Base-by-base conservation (phyloP, 2,888 invertebrate genomes). In the Neoascia interrupta region DNA sequence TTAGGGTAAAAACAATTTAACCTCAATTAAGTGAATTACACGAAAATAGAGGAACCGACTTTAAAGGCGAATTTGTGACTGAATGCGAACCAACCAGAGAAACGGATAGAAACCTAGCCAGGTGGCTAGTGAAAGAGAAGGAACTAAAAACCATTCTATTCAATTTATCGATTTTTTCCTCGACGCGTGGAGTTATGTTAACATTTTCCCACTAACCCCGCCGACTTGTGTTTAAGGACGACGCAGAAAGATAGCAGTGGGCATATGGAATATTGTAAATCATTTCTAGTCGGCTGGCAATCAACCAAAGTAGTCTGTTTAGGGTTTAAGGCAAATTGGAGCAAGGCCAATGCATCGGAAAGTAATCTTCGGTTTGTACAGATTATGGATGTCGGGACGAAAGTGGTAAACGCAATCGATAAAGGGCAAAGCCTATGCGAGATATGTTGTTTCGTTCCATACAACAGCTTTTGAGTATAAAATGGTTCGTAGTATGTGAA, bases 1-100 rank as follows among this genome's bases (percentile, higher is more conserved):
- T 76, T 76, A 54, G 76, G 76, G 76, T 64, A 70, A 34, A 76
- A 76, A 66, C 66, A 76, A 76, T 76, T n/a, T 72, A 76, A 72
- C 70, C 64, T 76, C 64, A 76, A 76, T 76, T 76, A 76, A 70
- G 64, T 66, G 64, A 70, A 76, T 66, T 76, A 43, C 53, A 70
- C 36, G 31, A 11, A 64, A 70, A 45, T n/a, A 36, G 53, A 64
- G 60, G 15, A 60, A 53, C 26, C 36, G 6, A 21, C 26, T 45
- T 49, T 13, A 1, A 19, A 41, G 34, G 58, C 19, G 8, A 16
- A 68, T 31, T 11, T 39, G 19, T 26, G 15, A 49, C 56, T 23
- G 49, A 51, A 41, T 58, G 43, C 64, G 63, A 34, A 16, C 45
- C 51, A 51, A 11, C 23, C 6, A 36, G 21, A 11, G 39, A 10